A percentile compares a stretch with the other conserved stretches of the same genome.
Evolutionary conservation across 2,113 vertebrate genomes (phyloP).

Genomic region (Bubalus kerabau): DNA sequence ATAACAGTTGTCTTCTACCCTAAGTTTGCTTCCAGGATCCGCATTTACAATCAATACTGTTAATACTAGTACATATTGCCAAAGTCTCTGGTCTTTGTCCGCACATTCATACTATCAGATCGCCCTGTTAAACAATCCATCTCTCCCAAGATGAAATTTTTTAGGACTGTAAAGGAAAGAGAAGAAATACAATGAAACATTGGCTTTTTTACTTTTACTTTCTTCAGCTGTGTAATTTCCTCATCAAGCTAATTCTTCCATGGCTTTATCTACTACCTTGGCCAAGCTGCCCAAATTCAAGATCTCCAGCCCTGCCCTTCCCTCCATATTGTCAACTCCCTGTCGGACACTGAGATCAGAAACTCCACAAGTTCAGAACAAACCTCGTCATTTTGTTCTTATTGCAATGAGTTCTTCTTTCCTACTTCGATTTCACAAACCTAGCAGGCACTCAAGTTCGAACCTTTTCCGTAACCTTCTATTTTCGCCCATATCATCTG

Average conservation of each 20-base stretch:
- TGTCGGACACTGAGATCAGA: not conserved
- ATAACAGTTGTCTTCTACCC: not conserved
- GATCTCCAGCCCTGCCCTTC: not conserved
- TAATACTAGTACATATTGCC: not conserved
- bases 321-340: not conserved
- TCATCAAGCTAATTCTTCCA: not conserved
- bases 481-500: not conserved
- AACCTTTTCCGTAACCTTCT: not conserved
- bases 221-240: not conserved
- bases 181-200: not conserved
- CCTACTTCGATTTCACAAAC: not conserved
- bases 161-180: not conserved
- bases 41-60: not conserved
- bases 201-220: not conserved
- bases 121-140: not conserved
- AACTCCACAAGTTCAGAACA: not conserved
- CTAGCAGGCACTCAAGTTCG: not conserved
- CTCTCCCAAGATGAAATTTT: slow-evolving; percentile 3
- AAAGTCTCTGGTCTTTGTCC: not conserved
- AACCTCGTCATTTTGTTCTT: not conserved
- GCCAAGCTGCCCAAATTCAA: not conserved
- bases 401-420: not conserved
- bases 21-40: not conserved
- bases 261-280: not conserved
- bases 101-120: slow-evolving; percentile 15